phyloP scores from a whole-genome alignment of 2,888 invertebrate genomes.

The Odontothrips loti region DNA sequence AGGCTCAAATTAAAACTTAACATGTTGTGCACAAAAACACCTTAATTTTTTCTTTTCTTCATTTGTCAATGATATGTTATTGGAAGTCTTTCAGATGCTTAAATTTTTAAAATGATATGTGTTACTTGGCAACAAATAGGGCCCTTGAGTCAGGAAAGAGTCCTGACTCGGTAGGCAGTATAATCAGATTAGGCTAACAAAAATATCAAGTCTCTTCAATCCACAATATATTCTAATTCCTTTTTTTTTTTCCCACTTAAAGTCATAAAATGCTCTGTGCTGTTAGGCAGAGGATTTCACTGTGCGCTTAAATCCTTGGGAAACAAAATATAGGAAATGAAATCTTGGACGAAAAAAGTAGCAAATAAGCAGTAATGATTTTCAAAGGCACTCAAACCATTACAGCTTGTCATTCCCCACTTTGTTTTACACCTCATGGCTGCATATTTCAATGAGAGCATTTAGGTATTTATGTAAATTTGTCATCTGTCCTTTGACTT shows the following conservation, averaged over 20 bases:
- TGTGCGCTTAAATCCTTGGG: background rate
- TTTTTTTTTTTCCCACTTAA: background rate
- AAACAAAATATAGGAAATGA: background rate
- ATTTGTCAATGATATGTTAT: constrained; percentile 3
- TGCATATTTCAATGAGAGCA: background rate
- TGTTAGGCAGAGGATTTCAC: background rate
- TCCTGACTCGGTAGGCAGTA: background rate
- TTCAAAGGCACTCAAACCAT: constrained; percentile 17
- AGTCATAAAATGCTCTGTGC: background rate
- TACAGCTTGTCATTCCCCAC: constrained; percentile 8
- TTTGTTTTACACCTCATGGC: background rate
- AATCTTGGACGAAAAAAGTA: background rate
- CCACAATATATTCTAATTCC: background rate
- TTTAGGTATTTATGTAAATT: background rate
- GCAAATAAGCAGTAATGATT: constrained; percentile 17
- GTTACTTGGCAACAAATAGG: background rate
- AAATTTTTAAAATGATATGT: constrained; percentile 4
- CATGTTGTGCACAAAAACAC: background rate
- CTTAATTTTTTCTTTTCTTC: background rate
- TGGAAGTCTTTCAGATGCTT: constrained; percentile 1
- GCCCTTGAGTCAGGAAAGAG: constrained; percentile 2
- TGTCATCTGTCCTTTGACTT: background rate
- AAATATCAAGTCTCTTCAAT: constrained; percentile 18
- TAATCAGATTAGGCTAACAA: background rate
- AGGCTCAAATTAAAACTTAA: background rate